Percentiles rank a stretch among this genome's conserved stretches.
These are phyloP conservation scores for Heliconius ethilla DNA, from an alignment of 2,888 invertebrate species.

Conservation along the genomic window DNA sequence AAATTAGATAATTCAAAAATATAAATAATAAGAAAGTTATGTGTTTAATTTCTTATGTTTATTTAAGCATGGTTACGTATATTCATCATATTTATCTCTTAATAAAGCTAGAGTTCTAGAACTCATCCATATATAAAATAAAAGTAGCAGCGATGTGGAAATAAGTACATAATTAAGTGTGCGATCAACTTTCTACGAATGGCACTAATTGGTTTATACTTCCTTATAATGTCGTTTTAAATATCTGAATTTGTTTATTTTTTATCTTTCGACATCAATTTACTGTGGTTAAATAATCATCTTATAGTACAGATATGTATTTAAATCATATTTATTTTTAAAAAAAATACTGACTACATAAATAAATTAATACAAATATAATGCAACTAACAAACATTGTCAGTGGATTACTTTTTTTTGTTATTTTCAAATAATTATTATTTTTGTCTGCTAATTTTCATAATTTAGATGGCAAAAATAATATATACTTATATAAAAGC, in stretches of 20 bases:
- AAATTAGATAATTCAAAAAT: too few relatives aligned
- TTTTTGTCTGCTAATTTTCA: neutral
- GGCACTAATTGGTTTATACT: conserved; percentile 7
- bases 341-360: too few relatives aligned
- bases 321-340: too few relatives aligned
- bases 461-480: too few relatives aligned
- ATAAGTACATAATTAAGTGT: conserved; percentile 14
- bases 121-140: neutral
- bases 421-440: neutral
- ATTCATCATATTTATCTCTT: neutral
- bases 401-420: too few relatives aligned
- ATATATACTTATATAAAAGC: too few relatives aligned
- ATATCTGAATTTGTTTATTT: neutral
- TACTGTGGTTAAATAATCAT: neutral
- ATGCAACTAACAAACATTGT: too few relatives aligned
- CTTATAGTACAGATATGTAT: neutral
- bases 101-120: neutral
- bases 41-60: neutral
- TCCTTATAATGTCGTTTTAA: conserved; percentile 11
- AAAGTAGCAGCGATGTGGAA: conserved; percentile 25
- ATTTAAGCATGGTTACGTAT: neutral
- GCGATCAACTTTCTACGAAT: conserved; percentile 33
- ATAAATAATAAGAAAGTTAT: too few relatives aligned
- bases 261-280: neutral
- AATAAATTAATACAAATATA: too few relatives aligned